Percentiles rank a stretch among this genome's conserved stretches.
Evolutionary conservation across 2,113 vertebrate species (phyloP).

Genomic region (Planiliza haematocheilus): DNA sequence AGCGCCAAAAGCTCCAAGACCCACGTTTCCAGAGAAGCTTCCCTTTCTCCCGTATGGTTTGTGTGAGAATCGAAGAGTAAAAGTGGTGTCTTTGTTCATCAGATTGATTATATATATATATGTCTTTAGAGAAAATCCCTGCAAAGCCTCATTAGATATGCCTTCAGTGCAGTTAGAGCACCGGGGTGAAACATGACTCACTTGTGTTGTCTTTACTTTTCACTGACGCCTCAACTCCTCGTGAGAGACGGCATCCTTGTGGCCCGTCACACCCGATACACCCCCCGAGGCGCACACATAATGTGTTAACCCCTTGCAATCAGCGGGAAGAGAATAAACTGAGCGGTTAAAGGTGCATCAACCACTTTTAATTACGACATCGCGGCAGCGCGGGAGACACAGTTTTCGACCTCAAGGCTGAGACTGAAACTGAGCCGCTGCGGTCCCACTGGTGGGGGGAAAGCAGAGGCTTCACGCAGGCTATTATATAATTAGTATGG

Average conservation of each 20-base stretch:
- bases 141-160: constrained; percentile 12
- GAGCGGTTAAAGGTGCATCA: constrained; percentile 19
- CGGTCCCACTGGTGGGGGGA: constrained; percentile 32
- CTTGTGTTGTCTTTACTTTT: constrained; percentile 47
- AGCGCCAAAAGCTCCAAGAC: constrained; percentile 21
- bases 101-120: neutral
- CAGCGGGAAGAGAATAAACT: neutral
- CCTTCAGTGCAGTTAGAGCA: constrained; percentile 2
- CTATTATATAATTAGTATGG: constrained; percentile 61
- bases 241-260: constrained; percentile 6
- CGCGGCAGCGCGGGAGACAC: constrained; percentile 20
- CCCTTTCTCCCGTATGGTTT: neutral
- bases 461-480: constrained; percentile 18
- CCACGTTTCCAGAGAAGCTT: neutral
- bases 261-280: neutral
- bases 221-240: constrained; percentile 18
- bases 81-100: neutral
- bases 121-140: neutral
- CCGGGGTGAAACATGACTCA: constrained; percentile 32
- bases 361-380: constrained; percentile 58
- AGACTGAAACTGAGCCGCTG: constrained; percentile 43
- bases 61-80: neutral
- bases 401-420: constrained; percentile 36
- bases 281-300: constrained; percentile 11
- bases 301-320: constrained; percentile 22